These are phyloP conservation scores for Podargus strigoides DNA, from an alignment of 2,797 vertebrate species.

Conservation along the genomic window DNA sequence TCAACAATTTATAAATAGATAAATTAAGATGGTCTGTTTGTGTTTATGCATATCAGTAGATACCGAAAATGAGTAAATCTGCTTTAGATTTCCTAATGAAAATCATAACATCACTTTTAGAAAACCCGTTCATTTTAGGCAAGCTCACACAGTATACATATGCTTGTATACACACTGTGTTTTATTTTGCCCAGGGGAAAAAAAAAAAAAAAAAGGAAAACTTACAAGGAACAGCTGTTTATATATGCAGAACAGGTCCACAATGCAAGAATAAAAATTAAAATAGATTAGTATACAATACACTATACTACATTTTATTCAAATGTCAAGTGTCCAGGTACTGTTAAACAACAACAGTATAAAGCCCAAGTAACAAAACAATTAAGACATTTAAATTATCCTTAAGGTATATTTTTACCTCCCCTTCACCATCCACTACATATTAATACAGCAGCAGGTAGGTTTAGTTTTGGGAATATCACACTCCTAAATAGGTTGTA, in stretches of 20 bases:
- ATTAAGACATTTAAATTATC: background rate
- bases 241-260: constrained; percentile 66
- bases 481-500: background rate
- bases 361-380: background rate
- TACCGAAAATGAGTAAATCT: background rate
- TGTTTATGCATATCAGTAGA: background rate
- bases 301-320: background rate
- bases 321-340: background rate
- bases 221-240: constrained; percentile 74
- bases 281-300: constrained; percentile 67
- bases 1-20: background rate
- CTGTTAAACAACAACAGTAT: background rate
- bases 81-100: background rate
- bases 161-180: background rate
- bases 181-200: background rate
- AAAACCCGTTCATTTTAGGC: constrained; percentile 36
- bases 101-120: background rate
- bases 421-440: background rate
- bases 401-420: background rate
- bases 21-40: background rate
- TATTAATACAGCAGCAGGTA: background rate
- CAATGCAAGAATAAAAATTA: constrained; percentile 65
- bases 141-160: background rate
- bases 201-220: background rate
- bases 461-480: background rate